Conservation (phyloP, 2,888 invertebrate species). For the Sympetrum striolatum region DNA sequence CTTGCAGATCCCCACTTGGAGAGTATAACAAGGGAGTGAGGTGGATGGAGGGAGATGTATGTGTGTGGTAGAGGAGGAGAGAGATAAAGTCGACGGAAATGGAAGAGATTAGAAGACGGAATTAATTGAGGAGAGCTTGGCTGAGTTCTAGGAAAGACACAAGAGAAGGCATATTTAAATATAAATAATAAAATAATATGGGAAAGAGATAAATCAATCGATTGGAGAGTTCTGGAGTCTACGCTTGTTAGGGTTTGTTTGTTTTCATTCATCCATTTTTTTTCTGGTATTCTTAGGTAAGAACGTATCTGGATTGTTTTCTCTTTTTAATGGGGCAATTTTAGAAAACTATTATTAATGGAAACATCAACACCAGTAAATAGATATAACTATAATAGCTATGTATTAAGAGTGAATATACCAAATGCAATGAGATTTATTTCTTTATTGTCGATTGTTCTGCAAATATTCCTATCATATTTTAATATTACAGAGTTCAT, state of each 20-base stretch:
- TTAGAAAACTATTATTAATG: neutral
- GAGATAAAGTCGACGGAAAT: neutral
- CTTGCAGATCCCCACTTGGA: conserved; percentile 8
- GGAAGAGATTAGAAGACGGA: neutral
- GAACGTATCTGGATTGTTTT: neutral
- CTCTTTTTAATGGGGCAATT: neutral
- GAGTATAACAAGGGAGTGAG: neutral
- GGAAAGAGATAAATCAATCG: neutral
- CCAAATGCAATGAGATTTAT: no score
- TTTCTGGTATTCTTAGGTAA: neutral
- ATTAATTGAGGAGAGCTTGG: neutral
- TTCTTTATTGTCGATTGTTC: no score
- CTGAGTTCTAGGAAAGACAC: neutral
- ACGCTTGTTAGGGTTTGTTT: no score
- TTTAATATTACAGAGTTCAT: no score
- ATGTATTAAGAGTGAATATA: no score
- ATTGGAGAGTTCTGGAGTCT: no score
- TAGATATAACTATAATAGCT: no score
- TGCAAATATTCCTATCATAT: no score
- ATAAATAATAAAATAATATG: neutral
- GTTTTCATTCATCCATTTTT: neutral
- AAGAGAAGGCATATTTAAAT: neutral
- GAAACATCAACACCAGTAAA: no score
- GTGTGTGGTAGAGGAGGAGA: neutral
- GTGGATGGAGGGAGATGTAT: neutral